Percentiles rank a stretch among this genome's conserved stretches.
phyloP scores from a whole-genome alignment of 1,140 invertebrate genomes.

The Apis mellifera region DNA sequence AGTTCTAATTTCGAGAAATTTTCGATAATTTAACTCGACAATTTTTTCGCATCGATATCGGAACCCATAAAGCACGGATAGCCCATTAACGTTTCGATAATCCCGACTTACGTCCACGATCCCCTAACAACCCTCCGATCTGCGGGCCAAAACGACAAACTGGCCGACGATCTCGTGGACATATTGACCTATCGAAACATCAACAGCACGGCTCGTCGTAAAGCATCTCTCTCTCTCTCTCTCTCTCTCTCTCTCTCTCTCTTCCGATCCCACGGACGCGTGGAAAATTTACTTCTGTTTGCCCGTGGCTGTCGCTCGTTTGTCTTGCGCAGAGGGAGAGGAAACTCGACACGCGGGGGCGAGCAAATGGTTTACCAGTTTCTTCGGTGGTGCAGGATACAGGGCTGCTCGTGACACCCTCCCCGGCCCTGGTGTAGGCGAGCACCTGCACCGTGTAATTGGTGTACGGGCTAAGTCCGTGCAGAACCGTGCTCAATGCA shows the following conservation, averaged over 20 bases:
- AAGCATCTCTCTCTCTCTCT: not conserved
- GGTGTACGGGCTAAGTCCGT: conserved; percentile 85
- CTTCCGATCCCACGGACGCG: no score
- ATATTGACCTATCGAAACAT: conserved; percentile 28
- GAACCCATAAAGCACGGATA: not conserved
- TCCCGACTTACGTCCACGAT: not conserved
- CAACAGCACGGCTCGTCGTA: conserved; percentile 2
- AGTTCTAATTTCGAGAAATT: no score
- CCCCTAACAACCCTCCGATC: not conserved
- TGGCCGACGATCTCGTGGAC: not conserved
- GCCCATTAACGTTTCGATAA: conserved; percentile 20
- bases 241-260: no score
- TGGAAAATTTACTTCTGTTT: conserved; percentile 7
- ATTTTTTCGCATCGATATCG: not conserved
- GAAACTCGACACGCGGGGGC: no score
- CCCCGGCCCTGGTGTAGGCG: conserved; percentile 89
- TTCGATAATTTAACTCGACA: not conserved
- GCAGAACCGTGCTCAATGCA: conserved; percentile 82
- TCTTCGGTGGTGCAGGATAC: conserved; percentile 89
- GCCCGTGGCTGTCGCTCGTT: not conserved
- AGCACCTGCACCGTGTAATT: conserved; percentile 92
- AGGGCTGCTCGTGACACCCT: conserved; percentile 86
- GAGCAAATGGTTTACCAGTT: conserved; percentile 79
- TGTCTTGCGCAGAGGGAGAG: not conserved
- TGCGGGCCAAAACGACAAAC: not conserved